phyloP scores from a whole-genome alignment of 2,113 vertebrate species.

The Cavia porcellus region DNA sequence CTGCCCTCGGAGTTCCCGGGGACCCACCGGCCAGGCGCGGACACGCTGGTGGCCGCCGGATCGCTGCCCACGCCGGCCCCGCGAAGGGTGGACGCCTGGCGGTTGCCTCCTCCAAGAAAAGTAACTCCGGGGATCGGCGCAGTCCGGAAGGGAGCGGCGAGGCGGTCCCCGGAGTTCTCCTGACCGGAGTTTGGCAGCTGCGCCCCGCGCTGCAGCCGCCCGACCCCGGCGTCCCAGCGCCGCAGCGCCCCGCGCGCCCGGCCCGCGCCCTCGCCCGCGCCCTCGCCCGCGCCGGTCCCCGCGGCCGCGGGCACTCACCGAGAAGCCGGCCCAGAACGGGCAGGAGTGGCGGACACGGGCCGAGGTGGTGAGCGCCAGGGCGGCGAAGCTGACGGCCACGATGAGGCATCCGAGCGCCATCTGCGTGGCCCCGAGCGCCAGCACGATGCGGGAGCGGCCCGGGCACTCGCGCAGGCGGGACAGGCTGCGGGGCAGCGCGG shows the following conservation, averaged over 20 bases:
- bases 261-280: neutral
- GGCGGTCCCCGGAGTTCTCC: slow-evolving; percentile 42
- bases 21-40: neutral
- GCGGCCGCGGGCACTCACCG: slow-evolving; percentile 91
- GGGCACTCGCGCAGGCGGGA: slow-evolving; percentile 94
- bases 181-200: slow-evolving; percentile 48
- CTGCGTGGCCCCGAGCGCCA: slow-evolving; percentile 96
- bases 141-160: neutral
- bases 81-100: neutral
- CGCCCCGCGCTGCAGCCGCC: neutral
- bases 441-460: slow-evolving; percentile 95
- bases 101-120: slow-evolving; percentile 17
- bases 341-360: slow-evolving; percentile 97
- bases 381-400: slow-evolving; percentile 98
- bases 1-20: neutral
- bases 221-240: neutral
- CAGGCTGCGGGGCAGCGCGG: slow-evolving; percentile 93
- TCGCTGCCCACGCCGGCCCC: neutral
- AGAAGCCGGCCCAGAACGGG: slow-evolving; percentile 99
- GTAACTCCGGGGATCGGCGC: slow-evolving; percentile 40
- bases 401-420: slow-evolving; percentile 97
- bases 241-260: neutral
- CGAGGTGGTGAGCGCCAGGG: slow-evolving; percentile 97
- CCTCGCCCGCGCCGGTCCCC: too few species aligned
- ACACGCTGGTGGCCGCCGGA: neutral